phyloP scores from a whole-genome alignment of 1,140 invertebrate species.

The Leptoteleia sp. region DNA sequence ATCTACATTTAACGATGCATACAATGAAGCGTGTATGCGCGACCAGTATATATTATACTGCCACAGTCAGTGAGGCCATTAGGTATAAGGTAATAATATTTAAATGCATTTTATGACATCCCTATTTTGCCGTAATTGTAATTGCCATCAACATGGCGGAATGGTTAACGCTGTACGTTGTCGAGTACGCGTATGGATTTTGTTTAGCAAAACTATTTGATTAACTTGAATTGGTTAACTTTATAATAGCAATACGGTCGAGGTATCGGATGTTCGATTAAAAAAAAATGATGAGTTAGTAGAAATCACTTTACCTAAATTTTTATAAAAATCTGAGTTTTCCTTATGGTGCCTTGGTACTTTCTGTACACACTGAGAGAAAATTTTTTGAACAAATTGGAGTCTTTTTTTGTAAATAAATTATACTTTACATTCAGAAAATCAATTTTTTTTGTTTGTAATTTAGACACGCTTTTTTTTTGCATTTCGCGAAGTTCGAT shows the following conservation, averaged over 20 bases:
- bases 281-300: no score
- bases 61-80: slow-evolving; percentile 68
- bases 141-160: slow-evolving; percentile 75
- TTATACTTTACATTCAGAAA: no score
- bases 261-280: no score
- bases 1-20: slow-evolving; percentile 66
- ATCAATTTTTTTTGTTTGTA: slow-evolving; percentile 5
- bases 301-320: no score
- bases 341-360: no score
- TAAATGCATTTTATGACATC: slow-evolving; percentile 81
- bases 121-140: slow-evolving; percentile 78
- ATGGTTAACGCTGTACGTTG: slow-evolving; percentile 60
- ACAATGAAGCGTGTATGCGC: slow-evolving; percentile 66
- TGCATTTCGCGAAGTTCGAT: slow-evolving; percentile 1
- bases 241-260: neutral
- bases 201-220: slow-evolving; percentile 24
- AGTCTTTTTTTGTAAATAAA: no score
- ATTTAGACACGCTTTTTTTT: slow-evolving; percentile 24
- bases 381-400: no score
- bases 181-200: slow-evolving; percentile 29
- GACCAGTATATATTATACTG: slow-evolving; percentile 62
- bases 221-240: slow-evolving; percentile 21
- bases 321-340: no score
- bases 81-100: slow-evolving; percentile 78
- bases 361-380: no score